phyloP scores from a whole-genome alignment of 2,888 invertebrate species.

The Amphipoea lucens region DNA sequence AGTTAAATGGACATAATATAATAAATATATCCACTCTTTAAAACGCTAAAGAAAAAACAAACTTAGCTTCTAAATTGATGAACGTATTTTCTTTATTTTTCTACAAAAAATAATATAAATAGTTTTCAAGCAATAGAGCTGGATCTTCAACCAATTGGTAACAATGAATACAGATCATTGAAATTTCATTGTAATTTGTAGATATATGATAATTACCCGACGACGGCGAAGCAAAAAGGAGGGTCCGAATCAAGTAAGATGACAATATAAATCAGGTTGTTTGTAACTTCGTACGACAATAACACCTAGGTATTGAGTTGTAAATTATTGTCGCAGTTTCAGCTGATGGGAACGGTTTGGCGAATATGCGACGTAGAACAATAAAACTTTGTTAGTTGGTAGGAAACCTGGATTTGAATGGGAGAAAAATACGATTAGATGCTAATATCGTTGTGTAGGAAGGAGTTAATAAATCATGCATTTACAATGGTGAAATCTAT shows the following conservation, averaged over 20 bases:
- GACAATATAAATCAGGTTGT: conserved; percentile 42
- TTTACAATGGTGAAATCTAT: background rate
- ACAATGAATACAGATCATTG: background rate
- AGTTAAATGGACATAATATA: too few species aligned
- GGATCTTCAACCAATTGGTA: too few species aligned
- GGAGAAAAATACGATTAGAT: background rate
- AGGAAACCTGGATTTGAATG: conserved; percentile 16
- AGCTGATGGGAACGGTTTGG: conserved; percentile 16
- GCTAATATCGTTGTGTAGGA: background rate
- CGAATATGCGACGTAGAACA: conserved; percentile 19
- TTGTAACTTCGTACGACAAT: conserved; percentile 33
- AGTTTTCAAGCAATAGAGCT: background rate
- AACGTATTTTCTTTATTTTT: too few species aligned
- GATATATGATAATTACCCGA: background rate
- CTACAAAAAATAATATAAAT: background rate
- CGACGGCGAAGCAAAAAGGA: too few species aligned
- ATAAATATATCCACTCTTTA: background rate
- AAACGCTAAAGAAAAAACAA: too few species aligned
- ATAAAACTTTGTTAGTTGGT: conserved; percentile 28
- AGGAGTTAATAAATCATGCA: background rate
- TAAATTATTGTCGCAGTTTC: conserved; percentile 37
- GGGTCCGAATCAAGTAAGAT: conserved; percentile 3
- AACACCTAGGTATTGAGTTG: conserved; percentile 44
- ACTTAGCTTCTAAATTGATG: background rate
- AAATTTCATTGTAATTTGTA: background rate